phyloP scores from a whole-genome alignment of 2,888 invertebrate genomes.

The Oithona nana region DNA sequence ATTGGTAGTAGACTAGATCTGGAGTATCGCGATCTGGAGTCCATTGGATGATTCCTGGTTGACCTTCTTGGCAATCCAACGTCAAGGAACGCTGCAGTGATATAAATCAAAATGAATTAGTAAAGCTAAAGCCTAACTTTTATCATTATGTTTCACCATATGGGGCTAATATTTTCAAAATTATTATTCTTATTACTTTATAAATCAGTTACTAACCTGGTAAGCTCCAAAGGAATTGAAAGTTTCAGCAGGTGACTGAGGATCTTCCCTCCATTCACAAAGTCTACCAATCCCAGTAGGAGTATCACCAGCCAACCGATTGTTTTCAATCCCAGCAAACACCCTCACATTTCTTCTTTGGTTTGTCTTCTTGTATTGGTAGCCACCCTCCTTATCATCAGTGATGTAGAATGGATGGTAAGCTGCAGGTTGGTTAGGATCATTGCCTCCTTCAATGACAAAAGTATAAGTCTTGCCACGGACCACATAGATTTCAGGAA shows the following conservation, averaged over 20 bases:
- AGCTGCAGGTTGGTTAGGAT: slow-evolving; percentile 54
- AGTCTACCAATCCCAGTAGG: slow-evolving; percentile 64
- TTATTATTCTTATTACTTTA: too few species aligned
- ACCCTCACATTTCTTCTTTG: slow-evolving; percentile 47
- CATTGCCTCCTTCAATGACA: slow-evolving; percentile 60
- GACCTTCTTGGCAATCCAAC: slow-evolving; percentile 60
- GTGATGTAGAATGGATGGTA: slow-evolving; percentile 81
- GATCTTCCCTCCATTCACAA: slow-evolving; percentile 69
- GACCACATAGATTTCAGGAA: slow-evolving; percentile 72
- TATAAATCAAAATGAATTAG: not conserved
- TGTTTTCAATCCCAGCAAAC: slow-evolving; percentile 56
- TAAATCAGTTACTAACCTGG: slow-evolving; percentile 31
- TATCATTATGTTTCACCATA: too few species aligned
- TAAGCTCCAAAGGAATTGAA: slow-evolving; percentile 74
- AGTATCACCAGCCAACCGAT: slow-evolving; percentile 43
- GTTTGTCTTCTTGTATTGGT: slow-evolving; percentile 55
- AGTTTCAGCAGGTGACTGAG: slow-evolving; percentile 47
- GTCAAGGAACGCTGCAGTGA: slow-evolving; percentile 52
- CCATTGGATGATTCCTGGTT: slow-evolving; percentile 68
- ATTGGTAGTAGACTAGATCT: slow-evolving; percentile 83
- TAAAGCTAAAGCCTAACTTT: too few species aligned
- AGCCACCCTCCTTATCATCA: slow-evolving; percentile 76
- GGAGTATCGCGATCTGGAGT: slow-evolving; percentile 68
- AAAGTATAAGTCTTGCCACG: slow-evolving; percentile 70
- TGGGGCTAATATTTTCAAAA: too few species aligned